Base-by-base conservation (phyloP, 2,113 vertebrate genomes). In the Leucopsar rothschildi region DNA sequence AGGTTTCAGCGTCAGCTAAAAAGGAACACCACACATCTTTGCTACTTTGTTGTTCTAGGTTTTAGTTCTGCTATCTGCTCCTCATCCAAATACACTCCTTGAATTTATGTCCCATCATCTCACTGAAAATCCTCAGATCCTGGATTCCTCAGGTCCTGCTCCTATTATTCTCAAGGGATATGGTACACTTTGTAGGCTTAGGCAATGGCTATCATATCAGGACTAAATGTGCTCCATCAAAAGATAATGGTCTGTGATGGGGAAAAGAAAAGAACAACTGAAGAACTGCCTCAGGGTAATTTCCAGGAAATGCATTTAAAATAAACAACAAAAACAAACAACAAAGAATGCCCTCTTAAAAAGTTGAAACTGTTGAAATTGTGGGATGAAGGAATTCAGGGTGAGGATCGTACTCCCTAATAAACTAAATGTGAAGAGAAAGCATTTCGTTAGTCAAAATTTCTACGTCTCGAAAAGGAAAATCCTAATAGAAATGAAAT, bases 401-500 rank as follows among this genome's bases (percentile, higher is more conserved):
- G 33, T 69, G 17, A 76, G 60, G 2, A 42, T 5, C 3, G 87
- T 47, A 14, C 59, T 82, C 75, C 25, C 40, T 92, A 63, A 60
- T 82, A 69, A 91, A 21, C 42, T 86, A 73, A 89, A 57, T 40
- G 7, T 65, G 15, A 57, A 93, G 29, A 77, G 53, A 71, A 83
- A 21, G 28, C 15, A 57, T 75, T 95, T 92, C 31, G 42, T 8
- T 59, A 63, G 49, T 66, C n/a, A 92, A 66, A 76, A 91, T 65
- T 79, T 92, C 50, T 94, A 53, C 12, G 52, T 33, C 40, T 59
- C 1, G 0, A 63, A 73, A 91, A 81, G 19, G 22, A 96, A 90
- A 73, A 91, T 93, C 50, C 24, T 93, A 86, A 93, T 57, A 94
- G 83, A 90, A 81, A 8, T 55, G 94, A 95, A 40, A 93, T 85